Conservation (phyloP, 2,888 invertebrate species). For the Gibbula magus region DNA sequence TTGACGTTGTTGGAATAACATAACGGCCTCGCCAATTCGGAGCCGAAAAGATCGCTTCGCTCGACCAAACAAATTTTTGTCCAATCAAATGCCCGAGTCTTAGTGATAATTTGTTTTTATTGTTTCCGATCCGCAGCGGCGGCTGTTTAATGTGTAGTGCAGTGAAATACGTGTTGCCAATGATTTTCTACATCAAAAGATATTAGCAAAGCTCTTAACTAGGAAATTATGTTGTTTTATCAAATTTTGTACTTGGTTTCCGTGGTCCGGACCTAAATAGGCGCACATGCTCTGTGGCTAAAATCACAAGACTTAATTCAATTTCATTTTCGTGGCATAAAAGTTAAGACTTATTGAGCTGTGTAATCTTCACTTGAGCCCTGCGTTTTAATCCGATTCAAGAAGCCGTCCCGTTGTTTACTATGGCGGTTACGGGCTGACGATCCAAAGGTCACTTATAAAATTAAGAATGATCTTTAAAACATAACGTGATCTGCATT, state of each 20-base stretch:
- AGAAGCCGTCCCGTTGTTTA: too few relatives aligned
- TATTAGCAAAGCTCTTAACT: neutral
- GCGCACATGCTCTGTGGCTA: too few relatives aligned
- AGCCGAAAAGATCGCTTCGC: neutral
- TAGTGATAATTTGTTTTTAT: conserved; percentile 19
- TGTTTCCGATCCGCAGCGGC: neutral
- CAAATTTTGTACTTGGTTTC: conserved; percentile 15
- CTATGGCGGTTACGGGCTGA: too few relatives aligned
- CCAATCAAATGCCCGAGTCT: neutral
- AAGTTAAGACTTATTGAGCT: too few relatives aligned
- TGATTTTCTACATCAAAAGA: neutral
- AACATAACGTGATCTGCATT: too few relatives aligned
- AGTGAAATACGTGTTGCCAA: neutral
- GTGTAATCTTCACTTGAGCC: too few relatives aligned
- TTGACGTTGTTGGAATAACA: conserved; percentile 1
- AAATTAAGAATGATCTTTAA: too few relatives aligned
- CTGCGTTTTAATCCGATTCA: too few relatives aligned
- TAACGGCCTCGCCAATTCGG: neutral
- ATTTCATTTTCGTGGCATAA: too few relatives aligned
- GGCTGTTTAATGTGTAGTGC: neutral
- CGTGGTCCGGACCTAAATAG: neutral
- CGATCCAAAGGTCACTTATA: too few relatives aligned
- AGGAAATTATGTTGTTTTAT: conserved; percentile 19
- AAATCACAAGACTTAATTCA: too few relatives aligned
- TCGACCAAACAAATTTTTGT: neutral